These are phyloP conservation scores for Drosophila austrosaltans DNA, from an alignment of 2,888 invertebrate genomes.

Conservation along the genomic window DNA sequence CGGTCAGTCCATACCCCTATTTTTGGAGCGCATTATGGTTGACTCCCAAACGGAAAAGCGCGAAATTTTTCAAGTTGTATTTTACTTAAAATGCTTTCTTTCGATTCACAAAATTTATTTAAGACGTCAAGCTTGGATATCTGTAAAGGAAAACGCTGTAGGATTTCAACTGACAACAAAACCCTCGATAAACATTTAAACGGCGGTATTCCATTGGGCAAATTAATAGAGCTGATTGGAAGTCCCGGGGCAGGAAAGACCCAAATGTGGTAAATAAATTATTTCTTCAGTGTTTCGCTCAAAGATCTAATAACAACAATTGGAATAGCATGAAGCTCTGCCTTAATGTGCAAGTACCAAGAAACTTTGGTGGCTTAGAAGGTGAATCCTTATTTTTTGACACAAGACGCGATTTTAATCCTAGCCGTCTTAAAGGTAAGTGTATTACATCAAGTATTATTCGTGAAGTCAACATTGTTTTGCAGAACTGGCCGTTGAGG, in stretches of 20 bases:
- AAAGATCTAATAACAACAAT: not conserved
- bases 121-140: constrained; percentile 31
- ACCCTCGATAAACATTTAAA: constrained; percentile 42
- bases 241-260: constrained; percentile 59
- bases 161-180: constrained; percentile 45
- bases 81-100: not conserved
- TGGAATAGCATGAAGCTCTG: constrained; percentile 53
- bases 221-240: constrained; percentile 58
- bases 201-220: constrained; percentile 54
- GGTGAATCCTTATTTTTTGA: constrained; percentile 60
- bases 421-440: constrained; percentile 46
- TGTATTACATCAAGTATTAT: not conserved
- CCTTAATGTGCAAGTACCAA: constrained; percentile 57
- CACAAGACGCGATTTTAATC: constrained; percentile 53
- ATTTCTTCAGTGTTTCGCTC: not conserved
- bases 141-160: not conserved
- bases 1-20: not conserved
- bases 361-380: constrained; percentile 37
- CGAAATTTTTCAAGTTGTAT: not conserved
- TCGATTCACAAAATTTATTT: constrained; percentile 10
- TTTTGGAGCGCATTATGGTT: not conserved
- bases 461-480: not conserved
- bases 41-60: not conserved
- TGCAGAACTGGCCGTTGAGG: constrained; percentile 43
- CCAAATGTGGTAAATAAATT: constrained; percentile 47